Percentiles rank a stretch among this genome's conserved stretches.
Conservation (phyloP, 2,797 vertebrate species). For the Toxotes lorentzi region DNA sequence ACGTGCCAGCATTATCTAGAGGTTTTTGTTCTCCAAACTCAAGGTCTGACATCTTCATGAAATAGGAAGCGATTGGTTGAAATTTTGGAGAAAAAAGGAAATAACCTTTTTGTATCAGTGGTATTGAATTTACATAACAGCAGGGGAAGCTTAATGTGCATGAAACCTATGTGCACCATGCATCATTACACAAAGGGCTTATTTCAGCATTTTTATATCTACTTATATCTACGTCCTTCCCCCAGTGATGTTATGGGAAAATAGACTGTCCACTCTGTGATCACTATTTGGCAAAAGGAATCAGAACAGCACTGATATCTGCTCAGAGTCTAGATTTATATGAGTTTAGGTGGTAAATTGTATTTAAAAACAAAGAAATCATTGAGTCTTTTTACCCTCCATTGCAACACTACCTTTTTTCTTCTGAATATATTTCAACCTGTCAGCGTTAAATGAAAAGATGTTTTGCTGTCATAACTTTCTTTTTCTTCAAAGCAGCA, state of each 20-base stretch:
- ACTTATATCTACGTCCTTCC: not conserved
- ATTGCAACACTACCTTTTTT: not conserved
- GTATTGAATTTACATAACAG: not conserved
- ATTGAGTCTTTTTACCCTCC: not conserved
- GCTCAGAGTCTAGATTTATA: not conserved
- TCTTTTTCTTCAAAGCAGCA: slow-evolving; percentile 13
- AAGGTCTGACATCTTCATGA: slow-evolving; percentile 11
- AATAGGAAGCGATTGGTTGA: not conserved
- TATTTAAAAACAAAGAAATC: not conserved
- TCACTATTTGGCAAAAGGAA: not conserved
- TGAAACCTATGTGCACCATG: not conserved
- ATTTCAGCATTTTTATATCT: not conserved
- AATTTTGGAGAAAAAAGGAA: slow-evolving; percentile 1
- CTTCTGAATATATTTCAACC: not conserved
- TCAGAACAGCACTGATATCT: not conserved
- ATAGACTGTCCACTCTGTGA: not conserved
- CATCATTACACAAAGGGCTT: not conserved
- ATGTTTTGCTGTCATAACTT: not conserved
- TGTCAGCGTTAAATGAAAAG: not conserved
- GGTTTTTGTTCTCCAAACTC: slow-evolving; percentile 7
- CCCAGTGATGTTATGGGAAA: not conserved
- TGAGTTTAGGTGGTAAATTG: not conserved
- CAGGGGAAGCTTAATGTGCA: not conserved
- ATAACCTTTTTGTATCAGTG: not conserved
- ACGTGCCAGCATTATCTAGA: slow-evolving; percentile 8